Base-by-base conservation (phyloP, 2,113 vertebrate species). In the Eudyptes chrysolophus region DNA sequence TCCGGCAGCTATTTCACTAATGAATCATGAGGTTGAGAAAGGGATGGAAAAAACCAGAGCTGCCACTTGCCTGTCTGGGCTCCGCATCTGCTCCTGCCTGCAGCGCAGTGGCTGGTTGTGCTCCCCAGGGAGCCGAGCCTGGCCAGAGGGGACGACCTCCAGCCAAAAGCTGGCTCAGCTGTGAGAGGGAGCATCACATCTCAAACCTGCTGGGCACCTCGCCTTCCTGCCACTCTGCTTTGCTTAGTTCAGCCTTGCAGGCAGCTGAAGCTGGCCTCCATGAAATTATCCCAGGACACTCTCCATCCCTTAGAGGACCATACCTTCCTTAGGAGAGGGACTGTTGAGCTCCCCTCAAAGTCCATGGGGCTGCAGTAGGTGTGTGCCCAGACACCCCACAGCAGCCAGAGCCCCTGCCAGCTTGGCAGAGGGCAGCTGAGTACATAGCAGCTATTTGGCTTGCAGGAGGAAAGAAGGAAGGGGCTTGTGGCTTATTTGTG, bases 371-470 rank as follows among this genome's bases (percentile, higher is more conserved):
- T 91, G 52, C 22, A 78, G 10, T 11, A 36, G 14, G 34, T 55
- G 24, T 55, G 46, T 74, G 21, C 11, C 13, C 52, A 44, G 30
- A 75, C 7, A 26, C 6, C 25, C 18, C 21, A 22, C 21, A 42
- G 48, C 38, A 69, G 21, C 49, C 25, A 40, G 30, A 64, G 38
- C 22, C 25, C 49, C 54, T 65, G 29, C 29, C 46, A 42, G 71
- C 2, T 0, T 16, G 7, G 7, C 0, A 0, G 36, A 64, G 18
- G 29, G 9, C 2, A 0, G 20, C 90, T 68, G 54, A 74, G 21
- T 17, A 26, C 44, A 6, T 5, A 49, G 42, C 0, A 7, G 24
- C 11, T 48, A 8, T 42, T 44, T 10, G 42, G 17, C 52, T 86
- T 46, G 57, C 40, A 60, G 52, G 22, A 27, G 25, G n/a, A 38